A percentile compares a stretch with the other conserved stretches of the same genome.
phyloP scores from a whole-genome alignment of 2,113 vertebrate species.

The Chrysemys picta region DNA sequence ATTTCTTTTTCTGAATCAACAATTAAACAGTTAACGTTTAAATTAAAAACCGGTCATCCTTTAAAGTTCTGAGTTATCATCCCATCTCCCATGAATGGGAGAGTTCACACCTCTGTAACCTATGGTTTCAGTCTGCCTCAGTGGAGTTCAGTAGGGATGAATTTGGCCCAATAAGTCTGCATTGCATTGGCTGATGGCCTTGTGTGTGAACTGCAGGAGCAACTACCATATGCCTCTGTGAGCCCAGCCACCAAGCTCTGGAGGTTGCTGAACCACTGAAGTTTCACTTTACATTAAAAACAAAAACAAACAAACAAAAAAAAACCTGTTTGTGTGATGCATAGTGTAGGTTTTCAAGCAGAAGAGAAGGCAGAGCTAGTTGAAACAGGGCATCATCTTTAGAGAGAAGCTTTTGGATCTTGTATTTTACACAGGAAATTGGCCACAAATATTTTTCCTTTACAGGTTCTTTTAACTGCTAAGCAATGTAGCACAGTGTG shows the following conservation, averaged over 20 bases:
- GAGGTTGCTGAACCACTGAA: neutral
- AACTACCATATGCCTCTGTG: neutral
- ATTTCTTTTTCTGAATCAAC: too few relatives aligned
- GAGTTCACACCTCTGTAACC: neutral
- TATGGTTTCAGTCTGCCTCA: neutral
- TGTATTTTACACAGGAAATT: neutral
- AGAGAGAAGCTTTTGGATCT: neutral
- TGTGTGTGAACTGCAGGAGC: neutral
- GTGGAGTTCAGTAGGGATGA: neutral
- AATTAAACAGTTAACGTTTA: neutral
- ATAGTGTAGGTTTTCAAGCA: neutral
- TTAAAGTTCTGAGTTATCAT: neutral
- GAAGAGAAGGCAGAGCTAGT: neutral
- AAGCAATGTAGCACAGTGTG: neutral
- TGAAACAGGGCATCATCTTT: neutral
- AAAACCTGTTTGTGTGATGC: neutral
- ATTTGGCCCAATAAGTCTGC: neutral
- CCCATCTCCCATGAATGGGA: neutral
- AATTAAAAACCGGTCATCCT: neutral
- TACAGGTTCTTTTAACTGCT: neutral
- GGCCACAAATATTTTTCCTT: neutral
- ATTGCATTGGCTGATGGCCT: neutral
- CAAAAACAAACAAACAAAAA: neutral
- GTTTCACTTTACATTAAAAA: neutral
- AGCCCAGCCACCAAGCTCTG: neutral